Evolutionary conservation across 1,140 invertebrate genomes (phyloP).

Genomic region (Pantala flavescens): DNA sequence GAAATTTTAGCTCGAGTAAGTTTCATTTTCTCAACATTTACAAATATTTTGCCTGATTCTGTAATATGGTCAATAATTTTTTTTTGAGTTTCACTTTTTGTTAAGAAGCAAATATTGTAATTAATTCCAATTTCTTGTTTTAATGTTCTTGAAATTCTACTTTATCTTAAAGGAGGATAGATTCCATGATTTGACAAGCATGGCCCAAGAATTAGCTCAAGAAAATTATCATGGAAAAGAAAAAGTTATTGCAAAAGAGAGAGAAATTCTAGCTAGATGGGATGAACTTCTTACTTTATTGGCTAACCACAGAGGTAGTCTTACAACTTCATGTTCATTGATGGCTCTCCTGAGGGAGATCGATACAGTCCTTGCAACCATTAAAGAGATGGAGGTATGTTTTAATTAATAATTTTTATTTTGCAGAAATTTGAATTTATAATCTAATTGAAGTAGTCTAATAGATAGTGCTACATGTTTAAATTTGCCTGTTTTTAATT

Average conservation of each 20-base stretch:
- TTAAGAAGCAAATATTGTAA: background rate
- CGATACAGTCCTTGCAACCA: constrained; percentile 74
- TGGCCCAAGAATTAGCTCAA: constrained; percentile 79
- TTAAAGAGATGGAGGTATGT: constrained; percentile 64
- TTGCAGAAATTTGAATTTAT: background rate
- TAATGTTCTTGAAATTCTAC: background rate
- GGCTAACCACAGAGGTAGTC: constrained; percentile 70
- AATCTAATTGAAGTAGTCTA: no score
- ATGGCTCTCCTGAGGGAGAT: constrained; percentile 83
- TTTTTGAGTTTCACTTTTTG: background rate
- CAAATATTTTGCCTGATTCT: background rate
- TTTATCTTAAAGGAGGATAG: constrained; percentile 64
- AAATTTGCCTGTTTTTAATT: no score
- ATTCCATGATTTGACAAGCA: constrained; percentile 83
- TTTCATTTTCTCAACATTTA: background rate
- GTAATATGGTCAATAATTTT: background rate
- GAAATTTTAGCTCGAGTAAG: constrained; percentile 78
- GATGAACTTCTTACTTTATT: constrained; percentile 70
- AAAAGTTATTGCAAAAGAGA: constrained; percentile 66
- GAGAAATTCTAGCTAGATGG: constrained; percentile 83
- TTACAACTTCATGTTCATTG: constrained; percentile 64
- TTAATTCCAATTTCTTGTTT: background rate
- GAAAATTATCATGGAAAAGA: constrained; percentile 89
- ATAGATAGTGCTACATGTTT: no score
- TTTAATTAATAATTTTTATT: background rate